These are phyloP conservation scores for Myopa tessellatipennis DNA, from an alignment of 2,888 invertebrate genomes.

Conservation along the genomic window DNA sequence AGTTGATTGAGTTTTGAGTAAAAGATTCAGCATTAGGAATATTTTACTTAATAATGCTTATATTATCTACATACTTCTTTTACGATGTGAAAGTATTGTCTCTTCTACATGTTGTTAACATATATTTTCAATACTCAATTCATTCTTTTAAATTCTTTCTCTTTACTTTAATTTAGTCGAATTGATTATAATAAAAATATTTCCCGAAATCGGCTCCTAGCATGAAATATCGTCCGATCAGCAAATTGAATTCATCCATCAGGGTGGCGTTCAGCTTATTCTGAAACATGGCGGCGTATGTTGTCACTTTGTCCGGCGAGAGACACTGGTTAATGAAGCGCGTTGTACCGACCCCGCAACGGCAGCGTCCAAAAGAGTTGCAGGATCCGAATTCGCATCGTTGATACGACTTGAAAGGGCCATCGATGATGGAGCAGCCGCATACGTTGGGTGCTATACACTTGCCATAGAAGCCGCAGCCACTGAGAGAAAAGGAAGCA, in stretches of 20 bases:
- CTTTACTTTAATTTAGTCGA: neutral
- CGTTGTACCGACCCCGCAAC: slow-evolving; percentile 58
- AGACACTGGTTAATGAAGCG: slow-evolving; percentile 61
- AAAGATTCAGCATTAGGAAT: no score
- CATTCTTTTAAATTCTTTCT: no score
- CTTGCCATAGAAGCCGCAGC: slow-evolving; percentile 63
- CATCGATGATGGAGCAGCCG: slow-evolving; percentile 61
- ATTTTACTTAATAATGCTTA: no score
- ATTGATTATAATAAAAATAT: slow-evolving; percentile 15
- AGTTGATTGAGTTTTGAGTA: no score
- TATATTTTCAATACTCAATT: no score
- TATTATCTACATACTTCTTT: no score
- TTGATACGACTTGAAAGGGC: slow-evolving; percentile 49
- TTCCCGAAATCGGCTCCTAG: slow-evolving; percentile 37
- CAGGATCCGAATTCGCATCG: slow-evolving; percentile 54
- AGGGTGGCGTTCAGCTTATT: slow-evolving; percentile 56
- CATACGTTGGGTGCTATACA: slow-evolving; percentile 64
- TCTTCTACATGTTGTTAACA: no score
- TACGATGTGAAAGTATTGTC: no score
- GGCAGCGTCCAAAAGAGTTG: slow-evolving; percentile 57
- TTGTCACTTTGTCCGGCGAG: slow-evolving; percentile 61
- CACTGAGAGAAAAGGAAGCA: slow-evolving; percentile 40
- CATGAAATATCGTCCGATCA: slow-evolving; percentile 59
- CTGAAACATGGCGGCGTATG: slow-evolving; percentile 59
- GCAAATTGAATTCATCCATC: slow-evolving; percentile 57